A percentile compares a stretch with the other conserved stretches of the same genome.
These are phyloP conservation scores for Schizaphis graminum DNA, from an alignment of 2,888 invertebrate genomes.

Conservation along the genomic window DNA sequence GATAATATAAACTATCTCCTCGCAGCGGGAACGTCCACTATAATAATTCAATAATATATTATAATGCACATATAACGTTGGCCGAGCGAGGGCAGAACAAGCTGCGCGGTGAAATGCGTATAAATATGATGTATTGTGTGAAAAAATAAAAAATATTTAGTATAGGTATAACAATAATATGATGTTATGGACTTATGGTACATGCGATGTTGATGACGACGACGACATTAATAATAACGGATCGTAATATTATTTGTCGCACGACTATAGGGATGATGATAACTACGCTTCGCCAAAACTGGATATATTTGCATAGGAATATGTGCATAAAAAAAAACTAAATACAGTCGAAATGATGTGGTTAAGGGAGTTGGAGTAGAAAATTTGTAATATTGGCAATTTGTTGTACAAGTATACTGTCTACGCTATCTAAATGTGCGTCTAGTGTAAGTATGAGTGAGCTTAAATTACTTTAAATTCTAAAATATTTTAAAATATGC, in stretches of 20 bases:
- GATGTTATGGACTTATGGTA: neutral
- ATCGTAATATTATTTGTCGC: conserved; percentile 2
- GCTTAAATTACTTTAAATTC: too few relatives aligned
- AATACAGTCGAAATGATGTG: too few relatives aligned
- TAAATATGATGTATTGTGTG: conserved; percentile 4
- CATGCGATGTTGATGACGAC: neutral
- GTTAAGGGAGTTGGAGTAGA: neutral
- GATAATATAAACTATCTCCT: neutral
- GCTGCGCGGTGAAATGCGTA: neutral
- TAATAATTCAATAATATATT: neutral
- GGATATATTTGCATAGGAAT: neutral
- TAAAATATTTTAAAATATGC: too few relatives aligned
- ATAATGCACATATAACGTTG: neutral
- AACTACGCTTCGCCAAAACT: neutral
- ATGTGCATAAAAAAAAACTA: neutral
- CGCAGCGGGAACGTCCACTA: conserved; percentile 40
- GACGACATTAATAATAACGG: conserved; percentile 22
- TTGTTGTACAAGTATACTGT: neutral
- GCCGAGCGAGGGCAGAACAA: conserved; percentile 13
- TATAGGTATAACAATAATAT: neutral
- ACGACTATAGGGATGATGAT: neutral
- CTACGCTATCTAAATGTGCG: neutral
- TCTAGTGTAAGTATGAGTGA: too few relatives aligned
- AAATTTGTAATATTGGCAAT: neutral
- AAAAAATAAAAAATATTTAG: neutral